Base-by-base conservation (phyloP, 2,888 invertebrate genomes). In the Lasius fuliginosus region DNA sequence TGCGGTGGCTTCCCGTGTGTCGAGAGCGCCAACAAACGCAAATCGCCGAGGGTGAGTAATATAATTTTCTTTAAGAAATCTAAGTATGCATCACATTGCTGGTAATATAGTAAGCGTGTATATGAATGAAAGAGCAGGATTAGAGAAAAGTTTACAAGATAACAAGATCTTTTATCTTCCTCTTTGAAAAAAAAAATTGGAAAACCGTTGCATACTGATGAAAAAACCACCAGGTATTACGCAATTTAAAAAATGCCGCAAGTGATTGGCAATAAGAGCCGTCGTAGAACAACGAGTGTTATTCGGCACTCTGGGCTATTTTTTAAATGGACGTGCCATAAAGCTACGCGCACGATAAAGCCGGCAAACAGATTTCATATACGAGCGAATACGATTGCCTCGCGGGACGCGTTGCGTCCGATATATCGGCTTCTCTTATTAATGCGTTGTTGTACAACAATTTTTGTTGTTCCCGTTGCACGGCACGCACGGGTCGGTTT, bases 1-100 rank as follows among this genome's bases (percentile, higher is more conserved):
- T 94, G 94, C 60, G 94, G 93, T 88, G 93, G 93, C 77, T 93
- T 93, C 60, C 93, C 94, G 11, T 94, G 94, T 84, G 91, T 91
- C 82, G 93, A 94, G 86, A 91, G 81, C 65, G 82, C 88, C 64
- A 90, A 82, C 77, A 92, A 93, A 81, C 93, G 93, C 73, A 94
- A 94, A 90, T 87, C 93, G 68, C 90, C 93, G 33, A 93, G 94
- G 92, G 94, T 94, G 84, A 94, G 94, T 93, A 27, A 79, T 23
- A 33, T 1, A 71, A 33, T 30, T 79, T 68, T 8, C 30, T 33
- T 5, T 3, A 9, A 12, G 8, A 23, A 40, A 27, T 18, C n/a
- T 30, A 30, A 30, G 30, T 12, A 30, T 69, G 18, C 18, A 40
- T 58, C 12, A 42, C 6, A 15, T 40, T 15, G 18, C 1, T 15